phyloP scores from a whole-genome alignment of 2,797 vertebrate genomes.

The Petrocephalus sullivani region DNA sequence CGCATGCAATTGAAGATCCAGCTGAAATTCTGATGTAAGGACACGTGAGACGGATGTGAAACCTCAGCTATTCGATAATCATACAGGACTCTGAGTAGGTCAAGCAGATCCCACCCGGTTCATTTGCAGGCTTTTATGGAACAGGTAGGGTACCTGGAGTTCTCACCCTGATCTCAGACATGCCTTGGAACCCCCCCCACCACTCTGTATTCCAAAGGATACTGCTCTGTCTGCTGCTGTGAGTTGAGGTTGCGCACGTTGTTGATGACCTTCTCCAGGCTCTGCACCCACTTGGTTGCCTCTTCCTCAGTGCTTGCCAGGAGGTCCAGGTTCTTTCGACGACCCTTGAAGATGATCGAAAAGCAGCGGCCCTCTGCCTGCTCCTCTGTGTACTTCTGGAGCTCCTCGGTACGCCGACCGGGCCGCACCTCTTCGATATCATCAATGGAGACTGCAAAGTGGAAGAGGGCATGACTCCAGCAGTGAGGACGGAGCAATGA shows the following conservation, averaged over 20 bases:
- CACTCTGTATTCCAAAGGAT: slow-evolving; percentile 66
- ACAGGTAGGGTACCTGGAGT: not conserved
- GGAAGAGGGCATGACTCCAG: not conserved
- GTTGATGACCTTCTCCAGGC: slow-evolving; percentile 75
- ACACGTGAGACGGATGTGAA: slow-evolving; percentile 12
- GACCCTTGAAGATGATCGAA: slow-evolving; percentile 86
- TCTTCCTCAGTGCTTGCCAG: slow-evolving; percentile 76
- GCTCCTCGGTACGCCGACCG: slow-evolving; percentile 84
- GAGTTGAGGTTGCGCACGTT: slow-evolving; percentile 64
- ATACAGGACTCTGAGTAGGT: not conserved
- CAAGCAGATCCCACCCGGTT: not conserved
- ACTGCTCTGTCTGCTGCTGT: slow-evolving; percentile 84
- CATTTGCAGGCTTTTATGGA: not conserved
- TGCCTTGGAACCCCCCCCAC: too few species aligned
- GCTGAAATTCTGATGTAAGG: slow-evolving; percentile 71
- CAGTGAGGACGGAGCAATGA: not conserved
- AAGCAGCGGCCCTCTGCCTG: slow-evolving; percentile 76
- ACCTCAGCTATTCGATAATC: not conserved
- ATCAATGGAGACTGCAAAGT: slow-evolving; percentile 76
- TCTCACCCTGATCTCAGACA: not conserved
- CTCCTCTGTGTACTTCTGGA: slow-evolving; percentile 81
- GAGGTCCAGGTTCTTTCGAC: slow-evolving; percentile 83
- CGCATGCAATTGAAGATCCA: slow-evolving; percentile 87
- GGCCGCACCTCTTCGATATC: slow-evolving; percentile 79
- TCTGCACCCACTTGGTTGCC: slow-evolving; percentile 77